These are phyloP conservation scores for Pelodiscus sinensis DNA, from an alignment of 2,113 vertebrate species.

Conservation along the genomic window DNA sequence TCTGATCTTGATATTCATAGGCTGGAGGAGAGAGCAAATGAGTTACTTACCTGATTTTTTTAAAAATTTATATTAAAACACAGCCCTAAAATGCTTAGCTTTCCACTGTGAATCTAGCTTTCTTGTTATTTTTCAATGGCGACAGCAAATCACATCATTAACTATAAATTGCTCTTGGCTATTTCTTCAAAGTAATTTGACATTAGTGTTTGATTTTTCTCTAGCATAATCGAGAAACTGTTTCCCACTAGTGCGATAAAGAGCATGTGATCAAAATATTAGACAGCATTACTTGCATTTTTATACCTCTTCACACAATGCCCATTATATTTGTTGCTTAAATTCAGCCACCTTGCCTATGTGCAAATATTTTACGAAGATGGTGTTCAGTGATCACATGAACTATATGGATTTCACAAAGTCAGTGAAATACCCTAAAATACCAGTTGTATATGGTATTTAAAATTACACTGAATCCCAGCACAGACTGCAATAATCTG, in stretches of 20 bases:
- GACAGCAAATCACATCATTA: not conserved
- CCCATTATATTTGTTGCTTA: conserved; percentile 20
- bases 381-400: conserved; percentile 6
- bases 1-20: conserved; percentile 2
- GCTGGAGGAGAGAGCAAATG: not conserved
- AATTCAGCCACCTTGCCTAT: conserved; percentile 6
- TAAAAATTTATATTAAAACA: conserved; percentile 2
- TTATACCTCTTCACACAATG: not conserved
- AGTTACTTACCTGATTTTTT: not conserved
- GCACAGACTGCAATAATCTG: conserved; percentile 64
- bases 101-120: not conserved
- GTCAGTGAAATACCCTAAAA: conserved; percentile 42
- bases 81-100: not conserved
- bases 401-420: conserved; percentile 54
- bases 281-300: not conserved
- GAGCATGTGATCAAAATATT: conserved; percentile 3
- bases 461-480: conserved; percentile 48
- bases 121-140: conserved; percentile 15
- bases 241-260: conserved; percentile 32
- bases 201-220: conserved; percentile 39
- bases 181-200: conserved; percentile 56
- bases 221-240: conserved; percentile 25
- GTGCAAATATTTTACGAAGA: conserved; percentile 17
- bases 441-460: conserved; percentile 31
- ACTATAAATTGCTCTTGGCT: conserved; percentile 52